phyloP scores from a whole-genome alignment of 2,888 invertebrate species.

The Drosophila neutralis region DNA sequence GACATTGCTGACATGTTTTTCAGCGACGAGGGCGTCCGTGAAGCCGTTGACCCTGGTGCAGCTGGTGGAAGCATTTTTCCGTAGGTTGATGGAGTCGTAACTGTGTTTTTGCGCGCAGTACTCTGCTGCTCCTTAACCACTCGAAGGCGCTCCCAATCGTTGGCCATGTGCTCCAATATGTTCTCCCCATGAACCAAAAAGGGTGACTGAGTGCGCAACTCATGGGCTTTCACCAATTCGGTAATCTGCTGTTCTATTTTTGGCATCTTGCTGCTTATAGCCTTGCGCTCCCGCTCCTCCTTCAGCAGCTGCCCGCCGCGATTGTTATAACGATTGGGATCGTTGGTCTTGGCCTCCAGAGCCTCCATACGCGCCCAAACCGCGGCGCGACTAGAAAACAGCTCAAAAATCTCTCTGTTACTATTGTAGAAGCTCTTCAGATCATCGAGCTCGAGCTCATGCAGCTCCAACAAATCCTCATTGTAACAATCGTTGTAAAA shows the following conservation, averaged over 20 bases:
- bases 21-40: constrained; percentile 75
- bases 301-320: constrained; percentile 93
- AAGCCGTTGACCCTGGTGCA: constrained; percentile 24
- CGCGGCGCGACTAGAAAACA: constrained; percentile 88
- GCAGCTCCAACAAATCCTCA: constrained; percentile 91
- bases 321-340: constrained; percentile 93
- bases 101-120: constrained; percentile 85
- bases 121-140: constrained; percentile 78
- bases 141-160: constrained; percentile 87
- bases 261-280: constrained; percentile 89
- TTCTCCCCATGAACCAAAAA: constrained; percentile 89
- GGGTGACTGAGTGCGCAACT: constrained; percentile 85
- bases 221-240: constrained; percentile 86
- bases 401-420: constrained; percentile 88
- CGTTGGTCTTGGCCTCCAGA: constrained; percentile 90
- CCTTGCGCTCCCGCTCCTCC: constrained; percentile 95
- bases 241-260: constrained; percentile 89
- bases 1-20: constrained; percentile 66
- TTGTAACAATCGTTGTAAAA: constrained; percentile 89
- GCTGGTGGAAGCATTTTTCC: constrained; percentile 52
- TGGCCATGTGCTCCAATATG: constrained; percentile 87
- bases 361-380: constrained; percentile 91
- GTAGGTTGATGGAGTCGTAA: constrained; percentile 20
- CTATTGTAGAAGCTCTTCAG: constrained; percentile 88
- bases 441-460: constrained; percentile 91